Base-by-base conservation (phyloP, 2,113 vertebrate species). In the Equus przewalskii region DNA sequence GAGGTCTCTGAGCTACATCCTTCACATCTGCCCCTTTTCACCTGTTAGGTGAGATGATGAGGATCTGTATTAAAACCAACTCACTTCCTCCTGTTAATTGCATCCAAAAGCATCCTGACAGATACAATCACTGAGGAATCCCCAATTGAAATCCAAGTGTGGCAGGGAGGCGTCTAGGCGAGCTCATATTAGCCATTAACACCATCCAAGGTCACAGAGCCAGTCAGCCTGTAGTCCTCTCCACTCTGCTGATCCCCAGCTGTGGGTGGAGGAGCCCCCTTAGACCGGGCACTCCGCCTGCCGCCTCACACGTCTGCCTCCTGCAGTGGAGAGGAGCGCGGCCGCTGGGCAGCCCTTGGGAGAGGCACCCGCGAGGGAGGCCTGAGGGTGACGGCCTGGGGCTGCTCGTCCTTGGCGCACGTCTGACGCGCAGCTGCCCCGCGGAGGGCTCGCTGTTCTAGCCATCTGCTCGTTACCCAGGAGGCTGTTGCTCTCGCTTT, bases 51-150 rank as follows among this genome's bases (percentile, higher is more conserved):
- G 10, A 64, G 16, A 30, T 30, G 26, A 30, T 21, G 22, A 80
- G 54, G 21, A 5, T 41, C 54, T 60, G 72, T 8, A 8, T 22
- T 8, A 49, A 28, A 49, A 16, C 14, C 7, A n/a, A 36, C 56
- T 56, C 76, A n/a, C 76, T 7, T 54, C 7, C 18, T 56, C 58
- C 58, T 12, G 56, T 44, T 28, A 82, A 4, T 28, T 30, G 36
- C 5, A 0, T 30, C 26, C 0, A 11, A 41, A 19, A 3, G 58
- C 16, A 60, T 16, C n/a, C 56, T 3, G 56, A 60, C 54, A 36
- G 16, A 69, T 36, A 30, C 4, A 19, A 26, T 19, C 10, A 11
- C 75, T 44, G 24, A 62, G 79, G 62, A 62, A 46, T 44, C 80
- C 24, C 58, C 24, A 12, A 4, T 3, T 19, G 80, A 62, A 82